Conservation (phyloP, 2,888 invertebrate species). For the Plemyria rubiginata region DNA sequence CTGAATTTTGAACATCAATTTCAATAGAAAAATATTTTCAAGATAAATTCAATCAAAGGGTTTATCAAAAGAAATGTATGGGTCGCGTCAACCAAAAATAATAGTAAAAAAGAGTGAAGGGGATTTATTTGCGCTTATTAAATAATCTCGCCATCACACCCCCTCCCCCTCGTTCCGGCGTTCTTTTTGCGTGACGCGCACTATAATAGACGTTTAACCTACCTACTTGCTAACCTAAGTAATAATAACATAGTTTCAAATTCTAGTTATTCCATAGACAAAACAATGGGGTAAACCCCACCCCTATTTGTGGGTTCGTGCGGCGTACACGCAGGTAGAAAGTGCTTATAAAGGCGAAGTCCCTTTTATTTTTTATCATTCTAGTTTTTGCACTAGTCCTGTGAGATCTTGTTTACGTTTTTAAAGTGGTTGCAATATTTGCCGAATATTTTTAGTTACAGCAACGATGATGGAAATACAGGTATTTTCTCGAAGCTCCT, state of each 20-base stretch:
- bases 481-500: constrained; percentile 11
- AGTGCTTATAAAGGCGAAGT: constrained; percentile 24
- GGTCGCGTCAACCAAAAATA: too few species aligned
- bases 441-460: not conserved
- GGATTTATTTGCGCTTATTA: too few species aligned
- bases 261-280: constrained; percentile 30
- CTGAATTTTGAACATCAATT: too few species aligned
- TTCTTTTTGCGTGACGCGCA: too few species aligned
- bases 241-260: constrained; percentile 24
- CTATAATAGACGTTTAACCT: too few species aligned
- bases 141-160: too few species aligned
- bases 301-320: constrained; percentile 32
- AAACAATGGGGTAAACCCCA: constrained; percentile 37
- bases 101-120: too few species aligned
- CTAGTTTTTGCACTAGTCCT: constrained; percentile 20
- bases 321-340: constrained; percentile 39
- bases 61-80: too few species aligned
- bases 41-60: too few species aligned
- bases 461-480: constrained; percentile 19
- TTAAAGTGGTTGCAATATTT: constrained; percentile 22
- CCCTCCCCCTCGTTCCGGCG: too few species aligned
- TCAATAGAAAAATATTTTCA: too few species aligned
- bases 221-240: not conserved
- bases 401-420: constrained; percentile 20
- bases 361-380: constrained; percentile 29